phyloP scores from a whole-genome alignment of 2,888 invertebrate species.

The Meloe dianella region DNA sequence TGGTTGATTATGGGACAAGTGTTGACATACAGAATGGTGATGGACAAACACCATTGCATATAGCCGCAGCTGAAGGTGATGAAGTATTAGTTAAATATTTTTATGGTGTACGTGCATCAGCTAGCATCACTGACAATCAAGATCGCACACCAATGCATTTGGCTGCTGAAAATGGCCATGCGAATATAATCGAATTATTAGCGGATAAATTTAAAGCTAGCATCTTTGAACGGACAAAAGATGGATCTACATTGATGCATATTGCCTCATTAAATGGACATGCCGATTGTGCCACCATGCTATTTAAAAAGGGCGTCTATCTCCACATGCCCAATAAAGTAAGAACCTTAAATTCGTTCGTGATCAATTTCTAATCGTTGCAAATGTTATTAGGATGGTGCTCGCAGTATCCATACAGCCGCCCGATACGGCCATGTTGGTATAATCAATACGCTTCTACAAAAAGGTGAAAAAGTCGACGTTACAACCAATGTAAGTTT shows the following conservation, averaged over 20 bases:
- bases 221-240: constrained; percentile 94
- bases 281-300: constrained; percentile 97
- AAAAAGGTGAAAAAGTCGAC: constrained; percentile 96
- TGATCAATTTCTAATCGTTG: too few species aligned
- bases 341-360: neutral
- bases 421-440: constrained; percentile 96
- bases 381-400: constrained; percentile 75
- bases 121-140: constrained; percentile 93
- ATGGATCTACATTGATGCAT: constrained; percentile 98
- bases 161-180: constrained; percentile 97
- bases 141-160: constrained; percentile 97
- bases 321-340: constrained; percentile 99
- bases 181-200: constrained; percentile 91
- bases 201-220: constrained; percentile 98
- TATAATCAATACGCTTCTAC: constrained; percentile 93
- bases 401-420: constrained; percentile 96
- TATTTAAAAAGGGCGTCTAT: constrained; percentile 98
- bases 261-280: constrained; percentile 97
- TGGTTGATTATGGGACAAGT: constrained; percentile 90
- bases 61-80: constrained; percentile 95
- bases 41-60: constrained; percentile 93
- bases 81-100: constrained; percentile 94
- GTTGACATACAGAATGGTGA: constrained; percentile 93
- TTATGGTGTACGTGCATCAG: constrained; percentile 92
- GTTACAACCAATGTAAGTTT: constrained; percentile 87